Evolutionary conservation across 1,140 invertebrate genomes (phyloP).

Genomic region (Drosophila kepulauana): DNA sequence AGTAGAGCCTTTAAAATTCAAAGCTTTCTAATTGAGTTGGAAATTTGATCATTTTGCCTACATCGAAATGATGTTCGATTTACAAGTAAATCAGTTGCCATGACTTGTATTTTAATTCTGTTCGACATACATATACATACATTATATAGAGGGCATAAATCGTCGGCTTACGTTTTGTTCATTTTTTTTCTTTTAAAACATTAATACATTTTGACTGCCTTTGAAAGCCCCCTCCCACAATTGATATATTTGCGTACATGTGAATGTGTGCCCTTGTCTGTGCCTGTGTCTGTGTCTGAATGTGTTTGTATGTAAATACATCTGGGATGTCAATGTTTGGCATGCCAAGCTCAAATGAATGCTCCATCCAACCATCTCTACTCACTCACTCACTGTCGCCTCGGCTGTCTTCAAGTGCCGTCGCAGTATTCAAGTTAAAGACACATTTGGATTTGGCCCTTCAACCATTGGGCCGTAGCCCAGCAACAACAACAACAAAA

Average conservation of each 20-base stretch:
- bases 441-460: conserved; percentile 70
- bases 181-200: conserved; percentile 2
- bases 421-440: conserved; percentile 73
- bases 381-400: conserved; percentile 10
- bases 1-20: too few species aligned
- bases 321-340: conserved; percentile 23
- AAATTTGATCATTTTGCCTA: too few species aligned
- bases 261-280: not conserved
- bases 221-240: not conserved
- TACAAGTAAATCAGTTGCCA: too few species aligned
- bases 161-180: not conserved
- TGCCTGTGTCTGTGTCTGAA: not conserved
- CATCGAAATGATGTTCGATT: too few species aligned
- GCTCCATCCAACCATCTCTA: not conserved
- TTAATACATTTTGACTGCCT: conserved; percentile 14
- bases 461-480: conserved; percentile 39
- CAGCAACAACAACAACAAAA: conserved; percentile 29
- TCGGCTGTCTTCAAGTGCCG: conserved; percentile 47
- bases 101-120: too few species aligned
- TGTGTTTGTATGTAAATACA: conserved; percentile 12
- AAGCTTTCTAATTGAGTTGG: too few species aligned
- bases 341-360: conserved; percentile 4
- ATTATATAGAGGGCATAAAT: not conserved
- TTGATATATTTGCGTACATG: conserved; percentile 7
- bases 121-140: too few species aligned